Evolutionary conservation across 2,888 invertebrate genomes (phyloP), one percentile per base, ranked within the genome.

Genomic region (Myathropa florea): DNA sequence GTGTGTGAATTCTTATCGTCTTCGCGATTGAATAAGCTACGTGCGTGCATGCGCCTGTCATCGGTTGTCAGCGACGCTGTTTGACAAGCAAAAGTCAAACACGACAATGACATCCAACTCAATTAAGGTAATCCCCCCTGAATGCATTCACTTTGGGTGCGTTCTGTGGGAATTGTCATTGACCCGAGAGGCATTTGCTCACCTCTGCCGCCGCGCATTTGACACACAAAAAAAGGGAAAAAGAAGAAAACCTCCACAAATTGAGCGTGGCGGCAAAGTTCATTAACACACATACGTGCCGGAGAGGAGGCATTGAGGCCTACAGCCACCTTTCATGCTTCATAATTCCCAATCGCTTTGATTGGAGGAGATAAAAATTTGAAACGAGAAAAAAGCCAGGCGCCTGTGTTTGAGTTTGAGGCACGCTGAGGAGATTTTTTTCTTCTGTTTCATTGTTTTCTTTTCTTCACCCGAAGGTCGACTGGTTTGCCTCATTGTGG

Each of bases 381-480:
- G 12, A 46, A 46, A 46, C 46, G 46, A 46, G 46, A 33, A 1
- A 33, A 33, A 1, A 10, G 12, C 18, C 46, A n/a, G 6, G 46
- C 46, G 46, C 46, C 46, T 7, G 46, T 46, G 46, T 46, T 14
- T 18, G 46, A 46, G 57, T 10, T 57, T 24, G 57, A 57, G 57
- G 57, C 57, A 57, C 57, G 24, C 57, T 12, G 24, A 6, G 23
- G 24, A 57, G 57, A 23, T 24, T 26, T 26, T 57, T 57, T 57
- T 57, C 23, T 33, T 28, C 28, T 9, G 3, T 33, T 18, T 18
- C 18, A 7, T 46, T 46, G 18, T 46, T 46, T 46, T 46, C 46
- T 46, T 46, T 85, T 85, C 81, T 85, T 85, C 67, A 70, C 60
- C 68, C 77, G 85, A 85, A 85, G 85, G 85, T 82, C 85, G 85